These are phyloP conservation scores for Dasyprocta punctata DNA, from an alignment of 2,113 vertebrate genomes.

Conservation along the genomic window DNA sequence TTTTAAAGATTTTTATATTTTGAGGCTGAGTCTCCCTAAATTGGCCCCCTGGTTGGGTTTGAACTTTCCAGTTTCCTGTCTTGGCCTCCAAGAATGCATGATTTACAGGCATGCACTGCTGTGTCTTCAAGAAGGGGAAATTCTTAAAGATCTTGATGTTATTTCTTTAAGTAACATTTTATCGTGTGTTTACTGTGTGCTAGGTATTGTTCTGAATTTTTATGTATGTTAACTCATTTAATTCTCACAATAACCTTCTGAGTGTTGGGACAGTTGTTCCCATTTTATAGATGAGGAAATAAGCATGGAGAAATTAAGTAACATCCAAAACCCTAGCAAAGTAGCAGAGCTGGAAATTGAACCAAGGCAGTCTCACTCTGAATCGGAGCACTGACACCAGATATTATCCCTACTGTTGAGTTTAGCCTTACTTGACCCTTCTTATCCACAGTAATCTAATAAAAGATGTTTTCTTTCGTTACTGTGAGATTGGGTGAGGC, in stretches of 20 bases:
- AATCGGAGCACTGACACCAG: not conserved
- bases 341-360: not conserved
- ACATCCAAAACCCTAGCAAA: not conserved
- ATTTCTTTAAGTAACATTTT: slow-evolving; percentile 1
- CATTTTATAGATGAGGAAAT: slow-evolving; percentile 33
- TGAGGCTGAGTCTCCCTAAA: not conserved
- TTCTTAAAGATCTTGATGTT: slow-evolving; percentile 24
- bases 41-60: not conserved
- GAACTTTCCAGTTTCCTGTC: not conserved
- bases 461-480: not conserved
- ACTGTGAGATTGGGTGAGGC: not conserved
- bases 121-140: not conserved
- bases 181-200: not conserved
- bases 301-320: slow-evolving; percentile 25
- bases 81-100: not conserved
- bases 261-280: not conserved
- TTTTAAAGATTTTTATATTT: not conserved
- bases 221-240: slow-evolving; percentile 12
- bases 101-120: not conserved
- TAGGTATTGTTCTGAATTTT: slow-evolving; percentile 10
- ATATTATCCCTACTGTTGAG: not conserved
- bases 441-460: not conserved
- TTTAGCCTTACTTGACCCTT: not conserved
- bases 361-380: not conserved
- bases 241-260: not conserved